A percentile compares a stretch with the other conserved stretches of the same genome.
These are phyloP conservation scores for Corbicula japonica DNA, from an alignment of 2,888 invertebrate species.

Conservation along the genomic window DNA sequence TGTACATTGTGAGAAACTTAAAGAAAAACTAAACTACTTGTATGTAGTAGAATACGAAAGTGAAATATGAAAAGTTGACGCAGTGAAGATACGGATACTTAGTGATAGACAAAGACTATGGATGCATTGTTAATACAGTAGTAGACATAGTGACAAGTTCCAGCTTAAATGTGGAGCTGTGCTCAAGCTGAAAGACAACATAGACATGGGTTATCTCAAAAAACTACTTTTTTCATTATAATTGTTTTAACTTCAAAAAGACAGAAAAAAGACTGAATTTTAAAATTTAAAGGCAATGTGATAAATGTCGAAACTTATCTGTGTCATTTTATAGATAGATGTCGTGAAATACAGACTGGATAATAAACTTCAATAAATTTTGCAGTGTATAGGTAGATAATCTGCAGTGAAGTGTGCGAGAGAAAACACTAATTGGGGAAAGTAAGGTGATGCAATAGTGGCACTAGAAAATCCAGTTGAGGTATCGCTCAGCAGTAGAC, in stretches of 20 bases:
- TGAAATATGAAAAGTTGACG: no score
- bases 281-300: conserved; percentile 34
- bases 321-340: neutral
- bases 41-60: neutral
- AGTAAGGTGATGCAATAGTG: no score
- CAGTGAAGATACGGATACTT: no score
- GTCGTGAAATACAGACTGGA: neutral
- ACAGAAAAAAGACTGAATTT: conserved; percentile 50
- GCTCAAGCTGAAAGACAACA: conserved; percentile 19
- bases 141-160: neutral
- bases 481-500: no score
- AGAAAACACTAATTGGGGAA: no score
- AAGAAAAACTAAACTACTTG: neutral
- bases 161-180: conserved; percentile 10
- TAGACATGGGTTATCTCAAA: neutral
- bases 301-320: conserved; percentile 10
- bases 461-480: no score
- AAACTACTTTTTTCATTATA: conserved; percentile 11
- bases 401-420: neutral
- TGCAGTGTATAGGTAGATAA: conserved; percentile 16
- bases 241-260: conserved; percentile 24
- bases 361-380: conserved; percentile 25
- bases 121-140: no score
- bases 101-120: no score
- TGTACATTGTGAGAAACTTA: no score